phyloP scores from a whole-genome alignment of 2,113 vertebrate species.

The Pseudopodoces humilis region DNA sequence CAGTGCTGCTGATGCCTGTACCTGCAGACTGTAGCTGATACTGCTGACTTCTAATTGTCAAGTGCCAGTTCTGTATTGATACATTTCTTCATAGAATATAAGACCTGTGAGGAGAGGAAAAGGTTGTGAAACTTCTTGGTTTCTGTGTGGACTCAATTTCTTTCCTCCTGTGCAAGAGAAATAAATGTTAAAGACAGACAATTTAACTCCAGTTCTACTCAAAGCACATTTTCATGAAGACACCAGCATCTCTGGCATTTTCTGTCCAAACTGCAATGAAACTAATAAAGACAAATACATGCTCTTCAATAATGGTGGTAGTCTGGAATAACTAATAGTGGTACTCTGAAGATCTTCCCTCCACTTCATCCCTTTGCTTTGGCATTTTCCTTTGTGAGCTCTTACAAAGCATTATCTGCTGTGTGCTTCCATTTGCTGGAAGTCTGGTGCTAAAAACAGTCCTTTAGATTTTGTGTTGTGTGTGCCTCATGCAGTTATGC shows the following conservation, averaged over 20 bases:
- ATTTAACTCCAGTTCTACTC: background rate
- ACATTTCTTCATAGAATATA: background rate
- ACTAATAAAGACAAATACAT: background rate
- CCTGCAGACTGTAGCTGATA: background rate
- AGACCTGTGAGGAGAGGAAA: rapidly evolving
- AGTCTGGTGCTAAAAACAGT: background rate
- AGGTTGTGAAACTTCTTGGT: background rate
- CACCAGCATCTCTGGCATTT: background rate
- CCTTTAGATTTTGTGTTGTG: background rate
- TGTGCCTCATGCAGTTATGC: background rate
- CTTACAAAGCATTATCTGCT: background rate
- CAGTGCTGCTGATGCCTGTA: background rate
- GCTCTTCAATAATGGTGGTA: background rate
- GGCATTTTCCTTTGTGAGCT: background rate
- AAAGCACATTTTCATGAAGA: background rate
- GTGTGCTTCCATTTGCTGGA: background rate
- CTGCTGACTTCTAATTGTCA: background rate
- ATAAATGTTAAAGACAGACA: background rate
- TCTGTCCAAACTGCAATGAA: background rate
- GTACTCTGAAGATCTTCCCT: background rate
- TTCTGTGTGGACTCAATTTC: background rate
- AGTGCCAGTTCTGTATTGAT: background rate
- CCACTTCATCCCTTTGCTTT: background rate
- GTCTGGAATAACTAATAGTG: background rate
- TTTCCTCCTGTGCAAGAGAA: background rate